Evolutionary conservation across 2,888 invertebrate genomes (phyloP).

Genomic region (Plebejus anna): DNA sequence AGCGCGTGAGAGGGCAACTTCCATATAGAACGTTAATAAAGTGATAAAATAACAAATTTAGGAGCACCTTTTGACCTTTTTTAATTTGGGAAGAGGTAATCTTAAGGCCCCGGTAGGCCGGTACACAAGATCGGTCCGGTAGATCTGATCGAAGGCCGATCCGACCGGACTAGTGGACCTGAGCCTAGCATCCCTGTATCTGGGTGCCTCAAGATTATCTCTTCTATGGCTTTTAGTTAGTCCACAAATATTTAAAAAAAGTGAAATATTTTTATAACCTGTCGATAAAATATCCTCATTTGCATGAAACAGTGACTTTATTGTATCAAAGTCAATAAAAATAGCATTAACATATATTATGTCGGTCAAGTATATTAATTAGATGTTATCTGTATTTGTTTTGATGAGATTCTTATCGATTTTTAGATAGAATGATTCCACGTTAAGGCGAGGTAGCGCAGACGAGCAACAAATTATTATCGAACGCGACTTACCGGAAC

Average conservation of each 20-base stretch:
- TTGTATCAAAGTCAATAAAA: conserved; percentile 4
- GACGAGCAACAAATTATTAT: not conserved
- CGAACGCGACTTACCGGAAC: not conserved
- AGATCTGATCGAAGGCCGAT: too few species aligned
- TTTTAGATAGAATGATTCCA: not conserved
- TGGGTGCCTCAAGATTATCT: too few species aligned
- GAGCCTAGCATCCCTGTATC: too few species aligned
- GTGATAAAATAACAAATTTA: not conserved
- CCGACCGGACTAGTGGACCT: too few species aligned
- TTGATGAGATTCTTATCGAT: conserved; percentile 17
- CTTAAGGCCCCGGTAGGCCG: too few species aligned
- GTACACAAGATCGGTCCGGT: not conserved
- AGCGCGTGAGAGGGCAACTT: not conserved
- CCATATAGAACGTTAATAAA: not conserved
- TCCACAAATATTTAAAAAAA: too few species aligned
- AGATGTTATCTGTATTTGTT: not conserved
- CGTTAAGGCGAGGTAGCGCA: not conserved
- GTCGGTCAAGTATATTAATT: not conserved
- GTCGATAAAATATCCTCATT: not conserved
- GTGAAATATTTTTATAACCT: not conserved
- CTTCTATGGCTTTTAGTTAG: too few species aligned
- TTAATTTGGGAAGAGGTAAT: not conserved
- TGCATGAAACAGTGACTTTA: not conserved
- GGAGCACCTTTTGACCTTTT: not conserved
- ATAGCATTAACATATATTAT: not conserved